Evolutionary conservation across 1,140 invertebrate genomes (phyloP), one percentile per base, ranked within the genome.

Genomic region (Drosophila kanapiae): DNA sequence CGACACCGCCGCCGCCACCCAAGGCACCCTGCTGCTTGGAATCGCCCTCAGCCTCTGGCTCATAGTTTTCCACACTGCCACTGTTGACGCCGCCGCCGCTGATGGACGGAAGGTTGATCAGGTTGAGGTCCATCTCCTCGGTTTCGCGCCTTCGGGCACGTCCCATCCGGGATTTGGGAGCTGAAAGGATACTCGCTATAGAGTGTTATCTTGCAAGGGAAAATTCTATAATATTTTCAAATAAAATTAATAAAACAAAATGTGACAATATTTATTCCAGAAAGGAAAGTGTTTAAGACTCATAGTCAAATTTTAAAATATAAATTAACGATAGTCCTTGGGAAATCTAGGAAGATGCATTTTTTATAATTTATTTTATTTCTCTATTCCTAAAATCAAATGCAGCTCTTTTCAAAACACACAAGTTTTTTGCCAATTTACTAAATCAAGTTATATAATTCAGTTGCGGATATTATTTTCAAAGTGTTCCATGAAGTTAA

Each of bases 1-100:
- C 58, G 8, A 29, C 67, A 2, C 75, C 59, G 3, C 65, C 78
- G 11, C 47, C 68, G 1, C 59, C 53, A 1, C 71, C 83, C 27
- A 80, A 29, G 6, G n/a, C n/a, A n/a, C 63, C 68, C n/a, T 85
- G 80, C 37, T 88, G 81, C 64, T 90, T 90, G 54, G 85, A 85
- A 13, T 90, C 82, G 2, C 85, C 85, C 42, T 90, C 85, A 8
- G 58, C 63, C 29, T 90, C 85, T 3, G 82, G 85, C 10, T 90
- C 85, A 38, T 76, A 90, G 37, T 49, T 67, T 68, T 85, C 85
- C 6, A 79, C 85, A 42, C 83, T 87, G 33, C 53, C 72, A 38
- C 83, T 87, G 47, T 40, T 76, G 42, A 60, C 84, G 3, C 76
- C 77, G 1, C 58, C 75, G 1, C 67, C 83, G 3, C 77, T 48